Base-by-base conservation (phyloP, 1,140 invertebrate species). In the Plodia interpunctella region DNA sequence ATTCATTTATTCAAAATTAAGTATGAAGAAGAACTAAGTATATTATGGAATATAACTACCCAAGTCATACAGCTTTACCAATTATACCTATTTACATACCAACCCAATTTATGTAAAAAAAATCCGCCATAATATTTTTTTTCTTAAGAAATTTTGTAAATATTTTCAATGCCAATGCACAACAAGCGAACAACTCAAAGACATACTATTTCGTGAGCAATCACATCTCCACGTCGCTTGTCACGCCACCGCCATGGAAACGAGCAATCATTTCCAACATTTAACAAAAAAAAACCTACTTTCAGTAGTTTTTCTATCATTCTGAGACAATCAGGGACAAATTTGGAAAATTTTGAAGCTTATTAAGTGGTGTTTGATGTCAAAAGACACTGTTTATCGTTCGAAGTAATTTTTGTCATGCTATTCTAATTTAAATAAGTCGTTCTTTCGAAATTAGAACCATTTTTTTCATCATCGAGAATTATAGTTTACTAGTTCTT, bases 161-260 rank as follows among this genome's bases (percentile, higher is more conserved):
- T n/a, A n/a, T n/a, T 44, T 15, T 44, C 38, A 15, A 9, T 2
- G 5, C 38, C 38, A 44, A 44, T 15, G 10, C 38, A n/a, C 13
- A 15, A 44, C 38, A 44, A 15, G 0, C 15, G 15, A 17, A 2
- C 38, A 5, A 44, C 13, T 13, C 13, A 44, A 15, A 15, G 55
- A 63, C 61, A 50, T 55, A n/a, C n/a, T n/a, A 63, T 28, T 49
- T 53, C 49, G 57, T 58, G 38, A 57, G 55, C 60, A 56, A 9
- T 35, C 32, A 35, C 32, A 35, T 61, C 55, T 67, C 68, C 68
- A 68, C 74, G 68, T 77, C 70, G 59, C 66, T 52, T 58, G 72
- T 78, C 73, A 75, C 65, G 61, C 44, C 66, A 60, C n/a, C 28
- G 20, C 50, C 8, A 10, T n/a, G 21, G 21, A 25, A 25, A 53